These are phyloP conservation scores for Chamaea fasciata DNA, from an alignment of 2,113 vertebrate genomes.

Conservation along the genomic window DNA sequence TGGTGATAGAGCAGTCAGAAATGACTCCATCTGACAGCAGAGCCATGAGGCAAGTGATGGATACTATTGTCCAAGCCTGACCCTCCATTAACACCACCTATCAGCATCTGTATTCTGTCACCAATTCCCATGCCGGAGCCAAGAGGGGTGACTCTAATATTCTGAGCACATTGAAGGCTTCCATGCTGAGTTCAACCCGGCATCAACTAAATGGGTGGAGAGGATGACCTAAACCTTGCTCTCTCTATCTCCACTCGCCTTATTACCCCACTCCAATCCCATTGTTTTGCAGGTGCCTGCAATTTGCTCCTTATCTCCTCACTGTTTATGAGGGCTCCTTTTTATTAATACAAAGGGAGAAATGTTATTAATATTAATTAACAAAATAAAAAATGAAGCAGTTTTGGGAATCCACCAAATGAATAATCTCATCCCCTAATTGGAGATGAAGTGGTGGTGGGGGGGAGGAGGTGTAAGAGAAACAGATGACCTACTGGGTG, in stretches of 20 bases:
- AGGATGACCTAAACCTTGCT: slow-evolving; percentile 67
- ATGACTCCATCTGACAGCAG: slow-evolving; percentile 79
- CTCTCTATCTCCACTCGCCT: slow-evolving; percentile 65
- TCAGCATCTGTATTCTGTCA: slow-evolving; percentile 91
- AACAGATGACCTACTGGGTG: slow-evolving; percentile 87
- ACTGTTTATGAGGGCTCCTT: slow-evolving; percentile 74
- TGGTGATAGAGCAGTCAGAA: slow-evolving; percentile 81
- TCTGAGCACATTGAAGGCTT: slow-evolving; percentile 75
- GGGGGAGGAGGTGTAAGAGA: slow-evolving; percentile 65
- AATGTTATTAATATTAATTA: slow-evolving; percentile 83
- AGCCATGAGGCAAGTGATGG: slow-evolving; percentile 88
- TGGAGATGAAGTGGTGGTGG: slow-evolving; percentile 75
- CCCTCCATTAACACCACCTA: slow-evolving; percentile 92
- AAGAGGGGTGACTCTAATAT: slow-evolving; percentile 82
- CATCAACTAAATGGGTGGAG: slow-evolving; percentile 73
- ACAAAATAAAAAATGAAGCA: slow-evolving; percentile 74
- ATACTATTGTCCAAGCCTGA: slow-evolving; percentile 89
- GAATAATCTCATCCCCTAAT: slow-evolving; percentile 82
- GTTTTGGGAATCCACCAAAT: slow-evolving; percentile 72
- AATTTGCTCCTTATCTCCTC: slow-evolving; percentile 83
- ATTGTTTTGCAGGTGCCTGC: slow-evolving; percentile 85
- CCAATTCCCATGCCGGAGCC: slow-evolving; percentile 75
- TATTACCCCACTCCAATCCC: slow-evolving; percentile 72
- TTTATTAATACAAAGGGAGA: slow-evolving; percentile 76
- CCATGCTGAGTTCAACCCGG: slow-evolving; percentile 68